phyloP scores from a whole-genome alignment of 2,888 invertebrate species.

The Auanema sp. region DNA sequence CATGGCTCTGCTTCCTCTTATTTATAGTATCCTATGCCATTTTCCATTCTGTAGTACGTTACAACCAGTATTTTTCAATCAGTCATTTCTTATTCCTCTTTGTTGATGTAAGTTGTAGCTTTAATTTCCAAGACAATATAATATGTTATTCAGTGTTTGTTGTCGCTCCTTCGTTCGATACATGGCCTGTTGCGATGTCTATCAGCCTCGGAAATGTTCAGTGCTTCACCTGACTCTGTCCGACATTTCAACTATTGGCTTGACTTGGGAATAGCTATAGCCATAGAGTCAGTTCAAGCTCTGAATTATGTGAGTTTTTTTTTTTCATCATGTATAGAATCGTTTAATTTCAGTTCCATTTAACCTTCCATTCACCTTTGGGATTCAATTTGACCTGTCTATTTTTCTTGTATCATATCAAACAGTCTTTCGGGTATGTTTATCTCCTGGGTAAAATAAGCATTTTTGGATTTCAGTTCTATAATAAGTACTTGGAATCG shows the following conservation, averaged over 20 bases:
- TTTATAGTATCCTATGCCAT: constrained; percentile 13
- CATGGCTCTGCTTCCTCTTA: constrained; percentile 23
- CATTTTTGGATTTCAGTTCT: constrained; percentile 12
- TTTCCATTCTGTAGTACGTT: constrained; percentile 10
- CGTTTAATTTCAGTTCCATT: constrained; percentile 16
- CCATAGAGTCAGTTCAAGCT: constrained; percentile 31
- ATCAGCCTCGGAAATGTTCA: constrained; percentile 32
- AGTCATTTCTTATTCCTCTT: constrained; percentile 24
- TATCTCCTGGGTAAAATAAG: not conserved
- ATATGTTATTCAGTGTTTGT: constrained; percentile 29
- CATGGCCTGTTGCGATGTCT: constrained; percentile 40
- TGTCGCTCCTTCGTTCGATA: constrained; percentile 34
- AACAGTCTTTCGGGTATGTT: constrained; percentile 27
- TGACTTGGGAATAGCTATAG: constrained; percentile 28
- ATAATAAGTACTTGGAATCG: constrained; percentile 27
- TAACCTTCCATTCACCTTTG: constrained; percentile 36
- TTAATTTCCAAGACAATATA: not conserved
- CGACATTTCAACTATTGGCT: constrained; percentile 43
- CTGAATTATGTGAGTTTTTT: constrained; percentile 28
- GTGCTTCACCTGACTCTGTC: constrained; percentile 31
- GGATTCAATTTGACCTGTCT: constrained; percentile 47
- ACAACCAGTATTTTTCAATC: constrained; percentile 15
- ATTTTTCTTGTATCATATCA: constrained; percentile 49
- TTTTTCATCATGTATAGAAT: not conserved
- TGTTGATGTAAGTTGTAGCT: constrained; percentile 25